A percentile compares a stretch with the other conserved stretches of the same genome.
Evolutionary conservation across 2,113 vertebrate species (phyloP).

Genomic region (Diphyllodes magnificus): DNA sequence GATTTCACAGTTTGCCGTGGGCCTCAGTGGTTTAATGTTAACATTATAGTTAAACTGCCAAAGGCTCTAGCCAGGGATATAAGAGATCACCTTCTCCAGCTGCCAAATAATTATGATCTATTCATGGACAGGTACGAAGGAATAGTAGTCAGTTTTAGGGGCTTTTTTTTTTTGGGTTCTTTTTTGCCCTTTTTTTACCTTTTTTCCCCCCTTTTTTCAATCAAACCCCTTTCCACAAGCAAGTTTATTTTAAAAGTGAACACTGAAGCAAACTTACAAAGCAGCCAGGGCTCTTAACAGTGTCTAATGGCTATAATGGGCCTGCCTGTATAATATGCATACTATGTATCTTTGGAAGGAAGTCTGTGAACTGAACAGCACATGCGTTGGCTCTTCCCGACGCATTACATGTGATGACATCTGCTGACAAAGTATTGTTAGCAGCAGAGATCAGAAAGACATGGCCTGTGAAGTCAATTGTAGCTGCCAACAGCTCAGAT

Average conservation of each 20-base stretch:
- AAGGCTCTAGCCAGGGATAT: neutral
- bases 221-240: neutral
- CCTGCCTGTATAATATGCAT: neutral
- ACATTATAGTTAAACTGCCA: rapidly evolving
- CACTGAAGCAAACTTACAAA: neutral
- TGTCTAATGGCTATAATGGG: neutral
- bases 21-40: neutral
- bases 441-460: neutral
- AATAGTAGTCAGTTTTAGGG: neutral
- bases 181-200: too few species aligned
- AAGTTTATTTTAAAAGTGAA: neutral
- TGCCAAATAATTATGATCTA: neutral
- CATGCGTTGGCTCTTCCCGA: neutral
- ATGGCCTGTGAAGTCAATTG: neutral
- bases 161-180: neutral
- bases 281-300: neutral
- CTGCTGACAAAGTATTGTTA: slow-evolving; percentile 40
- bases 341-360: neutral
- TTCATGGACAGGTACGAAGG: neutral
- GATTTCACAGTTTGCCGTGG: neutral
- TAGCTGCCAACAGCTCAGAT: neutral
- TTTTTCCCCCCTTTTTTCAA: neutral
- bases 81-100: neutral
- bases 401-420: neutral
- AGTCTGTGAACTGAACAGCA: neutral